phyloP scores from a whole-genome alignment of 2,113 vertebrate species.

The Smithornis capensis region DNA sequence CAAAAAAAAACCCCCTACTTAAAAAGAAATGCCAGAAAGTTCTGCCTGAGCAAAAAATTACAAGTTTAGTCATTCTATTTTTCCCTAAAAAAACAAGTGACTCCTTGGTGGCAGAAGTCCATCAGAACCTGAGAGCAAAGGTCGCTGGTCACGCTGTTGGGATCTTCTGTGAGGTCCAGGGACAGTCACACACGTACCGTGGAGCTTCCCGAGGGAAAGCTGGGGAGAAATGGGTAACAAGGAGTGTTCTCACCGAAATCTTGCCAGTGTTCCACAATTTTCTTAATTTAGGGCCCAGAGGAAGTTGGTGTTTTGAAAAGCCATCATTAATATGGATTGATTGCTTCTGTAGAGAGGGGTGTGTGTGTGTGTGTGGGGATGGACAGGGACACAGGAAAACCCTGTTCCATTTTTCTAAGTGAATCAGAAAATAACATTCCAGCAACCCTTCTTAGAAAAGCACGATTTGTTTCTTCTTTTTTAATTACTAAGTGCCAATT shows the following conservation, averaged over 20 bases:
- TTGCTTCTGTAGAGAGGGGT: not conserved
- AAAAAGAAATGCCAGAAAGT: constrained; percentile 39
- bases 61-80: not conserved
- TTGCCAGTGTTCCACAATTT: not conserved
- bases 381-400: not conserved
- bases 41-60: constrained; percentile 61
- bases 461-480: not conserved
- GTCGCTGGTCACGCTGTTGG: not conserved
- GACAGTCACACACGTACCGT: not conserved
- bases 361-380: not conserved
- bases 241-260: not conserved
- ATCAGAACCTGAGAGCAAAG: constrained; percentile 65
- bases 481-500: not conserved
- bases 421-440: not conserved
- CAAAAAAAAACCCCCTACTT: not conserved
- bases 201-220: not conserved
- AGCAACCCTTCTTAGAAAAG: not conserved
- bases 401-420: not conserved
- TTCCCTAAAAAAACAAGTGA: constrained; percentile 18
- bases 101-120: constrained; percentile 54
- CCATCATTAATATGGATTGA: accelerated
- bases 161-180: not conserved
- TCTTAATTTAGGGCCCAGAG: not conserved
- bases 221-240: accelerated
- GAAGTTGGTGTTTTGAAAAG: not conserved